phyloP scores from a whole-genome alignment of 2,113 vertebrate genomes.

The Ailurus styani region DNA sequence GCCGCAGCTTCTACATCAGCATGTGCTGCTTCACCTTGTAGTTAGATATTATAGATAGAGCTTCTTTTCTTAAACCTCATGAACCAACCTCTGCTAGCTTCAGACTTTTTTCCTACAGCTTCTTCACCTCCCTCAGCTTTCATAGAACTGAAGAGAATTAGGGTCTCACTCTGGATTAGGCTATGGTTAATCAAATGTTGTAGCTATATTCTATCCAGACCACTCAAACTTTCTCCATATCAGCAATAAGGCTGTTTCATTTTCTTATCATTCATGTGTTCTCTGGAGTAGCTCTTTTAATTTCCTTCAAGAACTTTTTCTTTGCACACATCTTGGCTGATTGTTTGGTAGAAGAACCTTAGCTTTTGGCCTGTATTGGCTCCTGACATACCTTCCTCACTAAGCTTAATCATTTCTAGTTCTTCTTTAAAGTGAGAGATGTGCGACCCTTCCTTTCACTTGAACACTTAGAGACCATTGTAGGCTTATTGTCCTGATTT shows the following conservation, averaged over 20 bases:
- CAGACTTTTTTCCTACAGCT: neutral
- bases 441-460: neutral
- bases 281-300: neutral
- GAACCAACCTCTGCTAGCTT: neutral
- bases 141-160: neutral
- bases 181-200: neutral
- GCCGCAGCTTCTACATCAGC: neutral
- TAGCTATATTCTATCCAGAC: neutral
- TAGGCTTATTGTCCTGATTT: neutral
- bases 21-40: neutral
- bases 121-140: neutral
- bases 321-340: neutral
- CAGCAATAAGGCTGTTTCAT: neutral
- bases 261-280: neutral
- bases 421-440: neutral
- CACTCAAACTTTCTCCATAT: neutral
- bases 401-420: neutral
- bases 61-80: neutral
- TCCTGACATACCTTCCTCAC: neutral
- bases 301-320: neutral
- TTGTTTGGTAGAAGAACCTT: neutral
- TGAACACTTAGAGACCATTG: neutral
- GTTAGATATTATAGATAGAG: neutral
- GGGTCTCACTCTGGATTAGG: neutral
- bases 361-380: neutral